A percentile compares a stretch with the other conserved stretches of the same genome.
These are phyloP conservation scores for Yoshiicerus persimilis DNA, from an alignment of 1,140 invertebrate genomes.

Conservation along the genomic window DNA sequence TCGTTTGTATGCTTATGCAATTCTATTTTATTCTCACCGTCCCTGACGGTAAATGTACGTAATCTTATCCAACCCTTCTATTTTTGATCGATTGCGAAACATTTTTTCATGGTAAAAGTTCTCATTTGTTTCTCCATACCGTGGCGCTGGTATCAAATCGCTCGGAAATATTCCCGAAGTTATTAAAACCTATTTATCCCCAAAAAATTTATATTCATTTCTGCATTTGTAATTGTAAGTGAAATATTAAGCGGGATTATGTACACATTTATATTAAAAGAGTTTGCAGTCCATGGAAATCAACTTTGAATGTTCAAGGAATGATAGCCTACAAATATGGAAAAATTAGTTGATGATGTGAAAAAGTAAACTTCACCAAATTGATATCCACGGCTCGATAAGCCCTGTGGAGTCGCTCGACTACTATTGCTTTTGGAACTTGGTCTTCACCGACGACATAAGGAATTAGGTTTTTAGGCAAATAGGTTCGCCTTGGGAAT, in stretches of 20 bases:
- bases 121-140: conserved; percentile 33
- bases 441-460: conserved; percentile 14
- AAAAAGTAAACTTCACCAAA: background rate
- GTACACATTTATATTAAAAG: no score
- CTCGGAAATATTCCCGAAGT: background rate
- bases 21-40: background rate
- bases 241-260: no score
- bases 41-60: background rate
- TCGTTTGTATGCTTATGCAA: no score
- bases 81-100: conserved; percentile 33
- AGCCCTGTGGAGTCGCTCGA: conserved; percentile 35
- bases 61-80: conserved; percentile 33
- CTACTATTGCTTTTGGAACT: conserved; percentile 30
- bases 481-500: conserved; percentile 36
- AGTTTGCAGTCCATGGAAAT: no score
- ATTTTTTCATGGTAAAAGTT: conserved; percentile 42
- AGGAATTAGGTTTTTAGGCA: conserved; percentile 34
- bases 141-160: conserved; percentile 34
- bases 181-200: background rate
- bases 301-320: no score
- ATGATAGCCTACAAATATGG: no score
- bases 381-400: conserved; percentile 38
- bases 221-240: no score
- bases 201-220: no score
- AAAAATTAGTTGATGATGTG: no score